A percentile compares a stretch with the other conserved stretches of the same genome.
These are phyloP conservation scores for Columbina picui DNA, from an alignment of 2,113 vertebrate species.

Conservation along the genomic window DNA sequence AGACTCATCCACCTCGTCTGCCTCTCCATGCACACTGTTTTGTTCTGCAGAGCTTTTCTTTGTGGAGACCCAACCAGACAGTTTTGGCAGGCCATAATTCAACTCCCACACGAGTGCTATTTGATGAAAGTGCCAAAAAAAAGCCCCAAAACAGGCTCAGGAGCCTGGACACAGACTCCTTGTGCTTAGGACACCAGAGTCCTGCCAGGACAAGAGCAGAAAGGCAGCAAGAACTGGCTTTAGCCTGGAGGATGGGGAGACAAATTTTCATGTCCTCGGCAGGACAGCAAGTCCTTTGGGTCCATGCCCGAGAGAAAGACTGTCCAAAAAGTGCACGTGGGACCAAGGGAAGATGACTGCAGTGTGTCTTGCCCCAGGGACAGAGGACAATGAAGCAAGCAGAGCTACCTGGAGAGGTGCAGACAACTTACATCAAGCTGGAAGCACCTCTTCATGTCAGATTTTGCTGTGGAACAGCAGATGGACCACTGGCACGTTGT, in stretches of 20 bases:
- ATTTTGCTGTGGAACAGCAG: background rate
- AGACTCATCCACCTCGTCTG: background rate
- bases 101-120: background rate
- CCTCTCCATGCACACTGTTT: background rate
- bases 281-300: background rate
- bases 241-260: background rate
- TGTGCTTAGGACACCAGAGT: background rate
- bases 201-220: background rate
- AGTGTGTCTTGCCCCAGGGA: background rate
- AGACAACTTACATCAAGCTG: background rate
- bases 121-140: background rate
- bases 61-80: fast-evolving
- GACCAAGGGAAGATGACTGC: background rate
- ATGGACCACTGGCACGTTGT: background rate
- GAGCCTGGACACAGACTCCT: background rate
- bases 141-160: background rate
- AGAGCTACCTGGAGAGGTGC: background rate
- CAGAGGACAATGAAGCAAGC: background rate
- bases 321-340: background rate
- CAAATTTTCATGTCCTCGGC: background rate
- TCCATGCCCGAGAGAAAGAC: background rate
- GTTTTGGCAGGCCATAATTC: background rate
- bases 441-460: background rate
- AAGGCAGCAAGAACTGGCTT: background rate
- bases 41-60: background rate